These are phyloP conservation scores for Enteromius argenteus DNA, from an alignment of 2,797 vertebrate species.

Conservation along the genomic window DNA sequence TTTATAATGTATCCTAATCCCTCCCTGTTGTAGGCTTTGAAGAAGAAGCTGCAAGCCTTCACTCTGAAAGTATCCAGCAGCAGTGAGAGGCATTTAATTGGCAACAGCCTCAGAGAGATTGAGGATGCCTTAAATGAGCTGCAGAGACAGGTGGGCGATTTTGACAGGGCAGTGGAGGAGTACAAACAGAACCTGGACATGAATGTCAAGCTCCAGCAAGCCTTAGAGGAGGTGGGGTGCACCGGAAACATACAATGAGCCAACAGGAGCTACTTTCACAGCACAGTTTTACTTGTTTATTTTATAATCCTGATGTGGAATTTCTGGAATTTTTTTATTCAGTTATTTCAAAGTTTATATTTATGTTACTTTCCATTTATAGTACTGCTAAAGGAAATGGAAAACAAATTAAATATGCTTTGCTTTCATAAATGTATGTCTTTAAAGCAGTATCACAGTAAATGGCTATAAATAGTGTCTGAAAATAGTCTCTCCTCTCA, in stretches of 20 bases:
- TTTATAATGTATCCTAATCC: neutral
- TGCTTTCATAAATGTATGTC: neutral
- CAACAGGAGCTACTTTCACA: neutral
- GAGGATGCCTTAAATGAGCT: constrained; percentile 80
- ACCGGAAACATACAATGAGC: constrained; percentile 4
- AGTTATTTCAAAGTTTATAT: neutral
- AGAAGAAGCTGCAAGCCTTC: constrained; percentile 81
- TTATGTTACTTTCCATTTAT: neutral
- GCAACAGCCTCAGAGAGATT: constrained; percentile 70
- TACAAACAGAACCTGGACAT: constrained; percentile 86
- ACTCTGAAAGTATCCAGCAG: constrained; percentile 72
- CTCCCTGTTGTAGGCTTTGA: constrained; percentile 76
- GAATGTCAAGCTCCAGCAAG: constrained; percentile 84
- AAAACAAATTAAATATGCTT: neutral
- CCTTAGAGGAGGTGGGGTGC: constrained; percentile 87
- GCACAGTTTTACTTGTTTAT: neutral
- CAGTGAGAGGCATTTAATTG: constrained; percentile 68
- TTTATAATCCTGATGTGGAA: neutral
- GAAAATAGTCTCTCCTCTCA: constrained; percentile 7
- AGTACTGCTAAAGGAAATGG: neutral
- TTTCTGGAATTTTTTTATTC: neutral
- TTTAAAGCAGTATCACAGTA: constrained; percentile 8
- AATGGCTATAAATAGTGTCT: constrained; percentile 25
- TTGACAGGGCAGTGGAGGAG: constrained; percentile 81
- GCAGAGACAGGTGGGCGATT: constrained; percentile 84